phyloP scores from a whole-genome alignment of 2,113 vertebrate species.

The Steatornis caripensis region DNA sequence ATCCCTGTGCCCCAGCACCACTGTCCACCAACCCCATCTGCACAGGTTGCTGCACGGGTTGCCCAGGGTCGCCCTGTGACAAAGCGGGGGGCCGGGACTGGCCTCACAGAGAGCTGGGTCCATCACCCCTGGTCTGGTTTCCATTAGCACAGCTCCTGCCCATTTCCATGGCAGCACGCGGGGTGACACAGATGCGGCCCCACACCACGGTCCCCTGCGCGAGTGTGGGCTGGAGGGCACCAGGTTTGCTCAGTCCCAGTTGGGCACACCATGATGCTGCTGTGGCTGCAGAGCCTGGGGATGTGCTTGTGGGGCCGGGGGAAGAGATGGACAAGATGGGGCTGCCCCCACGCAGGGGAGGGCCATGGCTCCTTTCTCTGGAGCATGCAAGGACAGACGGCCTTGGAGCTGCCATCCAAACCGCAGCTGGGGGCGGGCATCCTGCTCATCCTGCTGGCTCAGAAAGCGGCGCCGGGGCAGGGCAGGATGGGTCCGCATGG shows the following conservation, averaged over 20 bases:
- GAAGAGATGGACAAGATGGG: background rate
- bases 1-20: background rate
- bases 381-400: background rate
- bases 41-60: background rate
- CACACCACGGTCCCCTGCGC: background rate
- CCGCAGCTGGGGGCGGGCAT: background rate
- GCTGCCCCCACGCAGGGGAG: background rate
- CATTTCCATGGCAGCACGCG: background rate
- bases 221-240: background rate
- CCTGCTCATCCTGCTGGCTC: background rate
- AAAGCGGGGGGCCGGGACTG: background rate
- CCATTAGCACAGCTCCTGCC: background rate
- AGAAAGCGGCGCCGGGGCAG: fast-evolving
- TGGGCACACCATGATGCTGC: background rate
- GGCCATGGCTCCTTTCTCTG: background rate
- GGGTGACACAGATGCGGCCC: background rate
- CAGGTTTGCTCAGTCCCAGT: fast-evolving
- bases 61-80: background rate
- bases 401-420: background rate
- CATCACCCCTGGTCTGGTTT: background rate
- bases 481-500: background rate
- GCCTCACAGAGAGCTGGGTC: fast-evolving
- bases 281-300: background rate
- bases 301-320: no score
- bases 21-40: fast-evolving